These are phyloP conservation scores for Hydractinia symbiolongicarpus DNA, from an alignment of 30 jellyfish, hydroid and myxozoan genomes.

Conservation along the genomic window DNA sequence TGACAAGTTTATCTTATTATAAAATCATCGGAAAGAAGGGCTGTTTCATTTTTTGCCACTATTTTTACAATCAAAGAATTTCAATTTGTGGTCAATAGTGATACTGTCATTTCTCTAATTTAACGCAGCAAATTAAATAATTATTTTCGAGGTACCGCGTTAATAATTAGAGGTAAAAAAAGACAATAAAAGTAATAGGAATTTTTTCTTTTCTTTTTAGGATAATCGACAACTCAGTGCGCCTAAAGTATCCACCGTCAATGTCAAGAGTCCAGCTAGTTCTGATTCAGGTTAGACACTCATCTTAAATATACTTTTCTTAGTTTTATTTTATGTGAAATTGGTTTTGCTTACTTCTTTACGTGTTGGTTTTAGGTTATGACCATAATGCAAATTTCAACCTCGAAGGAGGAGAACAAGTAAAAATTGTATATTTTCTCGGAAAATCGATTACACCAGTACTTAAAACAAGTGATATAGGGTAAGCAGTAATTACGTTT, in stretches of 20 bases:
- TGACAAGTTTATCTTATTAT: too few species aligned
- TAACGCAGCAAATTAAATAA: too few species aligned
- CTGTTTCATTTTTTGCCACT: too few species aligned
- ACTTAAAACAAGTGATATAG: constrained; percentile 39
- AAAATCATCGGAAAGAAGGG: too few species aligned
- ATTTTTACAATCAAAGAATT: too few species aligned
- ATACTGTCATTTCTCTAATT: too few species aligned
- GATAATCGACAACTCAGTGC: background rate
- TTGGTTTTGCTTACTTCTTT: background rate
- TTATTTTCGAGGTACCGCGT: too few species aligned
- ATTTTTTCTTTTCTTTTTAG: background rate
- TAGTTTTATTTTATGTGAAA: background rate
- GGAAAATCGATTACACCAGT: constrained; percentile 81
- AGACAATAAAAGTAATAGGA: too few species aligned
- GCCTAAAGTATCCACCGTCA: background rate
- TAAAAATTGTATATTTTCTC: constrained; percentile 59
- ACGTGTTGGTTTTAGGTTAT: constrained; percentile 1
- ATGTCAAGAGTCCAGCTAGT: constrained; percentile 7
- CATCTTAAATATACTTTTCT: background rate
- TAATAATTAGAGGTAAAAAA: too few species aligned
- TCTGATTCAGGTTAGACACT: background rate
- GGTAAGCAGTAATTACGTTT: constrained; percentile 39
- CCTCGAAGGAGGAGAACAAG: constrained; percentile 16
- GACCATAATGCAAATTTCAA: constrained; percentile 6
- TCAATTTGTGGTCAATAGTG: too few species aligned